These are phyloP conservation scores for Suricata suricatta DNA, from an alignment of 2,113 vertebrate genomes.

Conservation along the genomic window DNA sequence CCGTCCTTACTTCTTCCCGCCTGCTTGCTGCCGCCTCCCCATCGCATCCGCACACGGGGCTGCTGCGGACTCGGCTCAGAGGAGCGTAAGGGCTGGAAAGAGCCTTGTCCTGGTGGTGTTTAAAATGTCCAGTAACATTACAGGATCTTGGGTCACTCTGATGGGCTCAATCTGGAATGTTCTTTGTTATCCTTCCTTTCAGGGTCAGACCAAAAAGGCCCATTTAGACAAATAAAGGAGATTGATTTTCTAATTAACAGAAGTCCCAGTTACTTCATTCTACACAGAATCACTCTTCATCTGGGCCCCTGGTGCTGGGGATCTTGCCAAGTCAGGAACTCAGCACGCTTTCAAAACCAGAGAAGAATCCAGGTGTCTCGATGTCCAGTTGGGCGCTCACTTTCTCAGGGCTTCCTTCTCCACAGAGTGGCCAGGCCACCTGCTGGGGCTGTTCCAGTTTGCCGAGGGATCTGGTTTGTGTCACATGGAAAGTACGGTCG, in stretches of 20 bases:
- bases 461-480: not conserved
- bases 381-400: not conserved
- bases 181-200: slow-evolving; percentile 15
- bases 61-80: not conserved
- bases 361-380: not conserved
- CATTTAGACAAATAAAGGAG: not conserved
- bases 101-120: not conserved
- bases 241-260: not conserved
- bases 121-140: not conserved
- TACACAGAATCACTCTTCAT: not conserved
- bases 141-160: not conserved
- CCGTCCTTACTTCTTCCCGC: not conserved
- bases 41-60: not conserved
- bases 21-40: not conserved
- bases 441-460: not conserved
- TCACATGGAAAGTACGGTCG: not conserved
- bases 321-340: not conserved
- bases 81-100: not conserved
- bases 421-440: not conserved
- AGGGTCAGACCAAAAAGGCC: not conserved
- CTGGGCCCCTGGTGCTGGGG: not conserved
- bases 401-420: not conserved
- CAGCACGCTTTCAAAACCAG: not conserved
- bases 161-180: slow-evolving; percentile 31
- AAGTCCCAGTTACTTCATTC: not conserved